Evolutionary conservation across 1,140 invertebrate species (phyloP).

Genomic region (Fopius arisanus): DNA sequence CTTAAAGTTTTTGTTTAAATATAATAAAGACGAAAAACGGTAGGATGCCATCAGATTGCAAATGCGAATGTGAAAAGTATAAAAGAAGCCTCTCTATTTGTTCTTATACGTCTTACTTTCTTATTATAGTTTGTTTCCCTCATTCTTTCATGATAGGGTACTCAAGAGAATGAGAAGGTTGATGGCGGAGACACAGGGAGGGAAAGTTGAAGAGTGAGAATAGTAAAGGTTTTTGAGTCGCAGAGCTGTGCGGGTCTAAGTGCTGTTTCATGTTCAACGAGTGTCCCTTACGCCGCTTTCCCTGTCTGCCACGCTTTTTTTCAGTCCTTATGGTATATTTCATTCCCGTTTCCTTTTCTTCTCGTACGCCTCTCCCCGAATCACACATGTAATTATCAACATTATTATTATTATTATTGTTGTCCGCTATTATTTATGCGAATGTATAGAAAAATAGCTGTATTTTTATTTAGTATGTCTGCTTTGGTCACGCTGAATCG

Average conservation of each 20-base stretch:
- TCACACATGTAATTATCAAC: too few relatives aligned
- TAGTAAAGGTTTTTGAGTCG: background rate
- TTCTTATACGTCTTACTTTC: background rate
- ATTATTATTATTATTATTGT: too few relatives aligned
- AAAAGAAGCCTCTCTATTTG: background rate
- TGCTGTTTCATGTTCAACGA: slow-evolving; percentile 8
- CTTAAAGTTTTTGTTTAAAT: background rate
- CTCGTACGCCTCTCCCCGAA: too few relatives aligned
- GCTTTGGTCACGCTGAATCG: too few relatives aligned
- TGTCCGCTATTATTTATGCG: too few relatives aligned
- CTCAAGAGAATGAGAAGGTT: background rate
- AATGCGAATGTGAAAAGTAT: background rate
- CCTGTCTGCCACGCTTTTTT: slow-evolving; percentile 1
- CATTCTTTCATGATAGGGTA: background rate
- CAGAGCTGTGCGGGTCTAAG: slow-evolving; percentile 1
- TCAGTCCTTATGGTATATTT: background rate
- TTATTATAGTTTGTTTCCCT: background rate
- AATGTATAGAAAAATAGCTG: too few relatives aligned
- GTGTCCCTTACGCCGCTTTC: background rate
- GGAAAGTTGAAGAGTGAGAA: too few relatives aligned
- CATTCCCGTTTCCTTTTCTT: too few relatives aligned
- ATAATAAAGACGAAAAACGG: background rate
- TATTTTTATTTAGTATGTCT: too few relatives aligned
- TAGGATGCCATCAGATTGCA: background rate
- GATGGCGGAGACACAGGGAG: background rate